Base-by-base conservation (phyloP, 2,888 invertebrate genomes). In the Epinotia bilunana region DNA sequence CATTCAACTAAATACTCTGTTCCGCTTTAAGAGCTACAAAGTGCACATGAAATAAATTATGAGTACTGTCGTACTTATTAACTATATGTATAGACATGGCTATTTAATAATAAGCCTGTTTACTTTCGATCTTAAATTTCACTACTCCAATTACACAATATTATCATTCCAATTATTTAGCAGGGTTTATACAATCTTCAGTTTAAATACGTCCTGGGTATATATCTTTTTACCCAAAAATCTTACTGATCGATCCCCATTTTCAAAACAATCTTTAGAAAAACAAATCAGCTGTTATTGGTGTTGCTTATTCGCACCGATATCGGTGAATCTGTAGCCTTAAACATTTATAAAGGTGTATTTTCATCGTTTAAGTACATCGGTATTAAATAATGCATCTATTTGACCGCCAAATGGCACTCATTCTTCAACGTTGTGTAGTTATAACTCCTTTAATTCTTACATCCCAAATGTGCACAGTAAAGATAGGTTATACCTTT, bases 281-380 rank as follows among this genome's bases (percentile, higher is more conserved):
- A 55, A 75, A 75, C 67, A 75, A 71, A 75, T 67, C 62, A 75
- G 61, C 65, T 71, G 67, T 64, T 63, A 58, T 33, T 74, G 49
- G 46, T 9, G 43, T 68, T 33, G 62, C 18, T 28, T 16, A 28
- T 63, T 55, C 6, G 18, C 55, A 33, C 49, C 16, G 61, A 53
- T 70, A 61, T 70, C 60, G 49, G 61, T 18, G 20, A 12, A 72
- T 63, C 62, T 46, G 46, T 69, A 46, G 58, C 58, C 43, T 69
- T 69, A 69, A 65, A 69, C 28, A 69, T 23, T 11, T 18, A 57
- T 69, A 69, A 69, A 60, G 69, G 58, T 20, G 58, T 20, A n/a
- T 46, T 39, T 39, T 39, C 57, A 68, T 60, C n/a, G n/a, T 58
- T 58, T 11, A n/a, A n/a, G n/a, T n/a, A 20, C 23, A 23, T 58